Base-by-base conservation (phyloP, 2,797 vertebrate species). In the Spinus olivaceus region DNA sequence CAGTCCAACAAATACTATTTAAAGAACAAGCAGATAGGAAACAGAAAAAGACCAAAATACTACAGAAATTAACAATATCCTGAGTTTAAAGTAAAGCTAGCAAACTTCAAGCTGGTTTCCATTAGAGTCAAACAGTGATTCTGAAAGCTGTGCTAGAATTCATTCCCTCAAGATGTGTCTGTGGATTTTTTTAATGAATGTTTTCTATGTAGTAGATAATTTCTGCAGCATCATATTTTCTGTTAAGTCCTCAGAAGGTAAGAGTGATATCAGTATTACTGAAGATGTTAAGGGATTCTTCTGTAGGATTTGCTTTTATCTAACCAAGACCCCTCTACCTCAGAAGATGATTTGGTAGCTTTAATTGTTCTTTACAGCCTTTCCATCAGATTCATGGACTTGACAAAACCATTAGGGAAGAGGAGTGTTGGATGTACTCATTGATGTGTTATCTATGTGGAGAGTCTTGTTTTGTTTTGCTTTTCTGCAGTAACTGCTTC, bases 1-100 rank as follows among this genome's bases (percentile, higher is more conserved):
- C 80, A 81, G 70, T 56, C 80, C 66, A 79, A 83, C 30, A 67
- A 92, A 79, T 79, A 27, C 91, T 96, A 94, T 96, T 95, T 96
- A 94, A 95, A 91, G 82, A 85, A 59, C 53, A 60, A 88, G 46
- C 50, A 84, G 78, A 66, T 61, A 81, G 91, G 70, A 79, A 71
- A 77, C 67, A 76, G 63, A 76, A 23, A 14, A 63, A 20, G 8
- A 7, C 12, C 8, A 53, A 81, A 96, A 83, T 91, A 33, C 27
- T 87, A 28, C 79, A 81, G 65, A 93, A 87, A 91, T 61, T 42
- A 88, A 79, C 35, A 69, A 53, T 42, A 30, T 47, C 10, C 35
- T 37, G 50, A 79, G 37, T 63, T 64, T 44, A 65, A 72, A 78
- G 61, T 63, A 66, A 63, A 73, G 24, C n/a, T 88, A 81, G 51